Evolutionary conservation across 2,888 invertebrate species (phyloP).

Genomic region (Drosophila diplacantha): DNA sequence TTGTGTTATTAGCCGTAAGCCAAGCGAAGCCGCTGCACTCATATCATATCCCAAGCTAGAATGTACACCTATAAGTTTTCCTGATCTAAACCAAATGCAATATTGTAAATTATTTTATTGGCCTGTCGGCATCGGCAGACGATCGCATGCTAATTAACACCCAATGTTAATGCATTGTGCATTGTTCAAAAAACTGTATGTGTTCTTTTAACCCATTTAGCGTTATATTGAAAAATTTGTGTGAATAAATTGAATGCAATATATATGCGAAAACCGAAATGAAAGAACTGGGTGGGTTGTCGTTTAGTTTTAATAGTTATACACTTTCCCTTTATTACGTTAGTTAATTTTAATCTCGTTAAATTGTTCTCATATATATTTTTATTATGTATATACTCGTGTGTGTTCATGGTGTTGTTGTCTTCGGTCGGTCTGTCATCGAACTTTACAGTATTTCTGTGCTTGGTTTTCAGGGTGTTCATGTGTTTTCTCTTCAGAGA

Average conservation of each 20-base stretch:
- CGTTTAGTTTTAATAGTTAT: constrained; percentile 72
- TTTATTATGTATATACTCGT: constrained; percentile 52
- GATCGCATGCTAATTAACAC: constrained; percentile 40
- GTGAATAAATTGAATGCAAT: constrained; percentile 47
- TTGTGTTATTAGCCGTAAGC: constrained; percentile 59
- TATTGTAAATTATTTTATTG: constrained; percentile 36
- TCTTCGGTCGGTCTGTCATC: constrained; percentile 49
- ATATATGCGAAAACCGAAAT: constrained; percentile 14
- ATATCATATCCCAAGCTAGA: constrained; percentile 27
- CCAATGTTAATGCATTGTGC: constrained; percentile 45
- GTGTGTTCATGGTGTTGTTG: constrained; percentile 33
- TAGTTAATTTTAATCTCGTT: constrained; percentile 70
- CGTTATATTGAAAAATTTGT: constrained; percentile 29
- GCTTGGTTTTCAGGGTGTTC: constrained; percentile 26
- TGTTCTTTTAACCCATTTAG: constrained; percentile 25
- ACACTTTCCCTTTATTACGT: constrained; percentile 69
- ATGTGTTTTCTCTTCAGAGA: constrained; percentile 4
- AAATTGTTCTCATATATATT: constrained; percentile 60
- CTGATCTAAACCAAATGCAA: constrained; percentile 31
- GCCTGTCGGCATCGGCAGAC: constrained; percentile 6
- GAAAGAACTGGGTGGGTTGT: constrained; percentile 21
- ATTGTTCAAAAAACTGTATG: constrained; percentile 42
- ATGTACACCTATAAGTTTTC: constrained; percentile 16
- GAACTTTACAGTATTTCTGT: constrained; percentile 54
- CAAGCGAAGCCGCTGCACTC: constrained; percentile 3